Evolutionary conservation across 2,113 vertebrate species (phyloP).

Genomic region (Dissostichus mawsoni): DNA sequence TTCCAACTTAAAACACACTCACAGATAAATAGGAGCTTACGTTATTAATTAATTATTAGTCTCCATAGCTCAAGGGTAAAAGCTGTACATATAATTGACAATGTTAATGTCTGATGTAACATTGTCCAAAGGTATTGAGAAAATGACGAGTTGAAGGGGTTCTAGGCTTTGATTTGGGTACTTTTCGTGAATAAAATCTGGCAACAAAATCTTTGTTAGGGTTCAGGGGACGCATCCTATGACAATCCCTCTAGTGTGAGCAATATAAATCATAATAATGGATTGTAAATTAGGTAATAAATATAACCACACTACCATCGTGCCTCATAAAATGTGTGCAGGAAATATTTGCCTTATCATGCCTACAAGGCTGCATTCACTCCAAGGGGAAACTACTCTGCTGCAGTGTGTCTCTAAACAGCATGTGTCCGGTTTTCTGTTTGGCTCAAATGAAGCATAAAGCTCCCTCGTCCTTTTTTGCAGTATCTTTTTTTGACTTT

Average conservation of each 20-base stretch:
- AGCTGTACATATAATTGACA: neutral
- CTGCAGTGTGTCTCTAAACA: conserved; percentile 53
- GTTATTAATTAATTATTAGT: neutral
- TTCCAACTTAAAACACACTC: neutral
- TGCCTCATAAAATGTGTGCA: neutral
- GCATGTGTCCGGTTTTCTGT: conserved; percentile 73
- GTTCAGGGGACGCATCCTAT: neutral
- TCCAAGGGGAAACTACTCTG: conserved; percentile 60
- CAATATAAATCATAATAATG: neutral
- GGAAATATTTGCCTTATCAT: neutral
- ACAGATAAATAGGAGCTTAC: too few species aligned
- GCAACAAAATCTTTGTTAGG: neutral
- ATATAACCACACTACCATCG: neutral
- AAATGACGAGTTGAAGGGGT: neutral
- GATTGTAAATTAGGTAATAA: neutral
- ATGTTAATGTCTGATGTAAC: neutral
- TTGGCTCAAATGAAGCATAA: conserved; percentile 3
- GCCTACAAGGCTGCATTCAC: neutral
- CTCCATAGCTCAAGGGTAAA: conserved; percentile 1
- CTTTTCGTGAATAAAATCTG: neutral
- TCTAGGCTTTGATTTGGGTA: neutral
- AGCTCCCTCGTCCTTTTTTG: neutral
- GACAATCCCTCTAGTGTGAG: neutral
- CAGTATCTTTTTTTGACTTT: neutral
- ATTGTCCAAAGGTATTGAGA: neutral